Percentiles rank a stretch among this genome's conserved stretches.
Evolutionary conservation across 2,113 vertebrate species (phyloP).

Genomic region (Turdus rufiventris): DNA sequence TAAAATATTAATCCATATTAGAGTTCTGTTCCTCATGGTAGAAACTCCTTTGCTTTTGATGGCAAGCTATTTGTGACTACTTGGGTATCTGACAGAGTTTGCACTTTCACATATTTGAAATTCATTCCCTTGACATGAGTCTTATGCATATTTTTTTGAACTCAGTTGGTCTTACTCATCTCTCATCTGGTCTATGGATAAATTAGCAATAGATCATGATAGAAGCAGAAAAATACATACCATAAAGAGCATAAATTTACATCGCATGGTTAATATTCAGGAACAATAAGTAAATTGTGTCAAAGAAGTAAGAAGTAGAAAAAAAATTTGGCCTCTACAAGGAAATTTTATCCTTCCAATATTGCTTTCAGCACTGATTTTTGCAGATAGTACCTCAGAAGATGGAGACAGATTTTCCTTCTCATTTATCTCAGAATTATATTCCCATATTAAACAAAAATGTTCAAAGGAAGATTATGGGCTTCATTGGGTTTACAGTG

Average conservation of each 20-base stretch:
- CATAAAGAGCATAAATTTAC: background rate
- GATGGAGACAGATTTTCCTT: background rate
- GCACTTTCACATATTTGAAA: background rate
- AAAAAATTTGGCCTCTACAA: background rate
- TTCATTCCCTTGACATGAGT: background rate
- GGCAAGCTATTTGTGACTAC: background rate
- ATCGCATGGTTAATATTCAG: background rate
- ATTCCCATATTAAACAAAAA: background rate
- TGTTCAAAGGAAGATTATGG: background rate
- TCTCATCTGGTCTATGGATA: background rate
- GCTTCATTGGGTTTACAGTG: background rate
- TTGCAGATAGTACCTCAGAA: background rate
- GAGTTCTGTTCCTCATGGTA: background rate
- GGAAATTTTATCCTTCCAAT: background rate
- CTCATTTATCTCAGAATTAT: background rate
- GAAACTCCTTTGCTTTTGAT: background rate
- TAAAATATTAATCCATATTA: background rate
- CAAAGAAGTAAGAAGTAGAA: background rate
- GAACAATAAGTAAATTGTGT: background rate
- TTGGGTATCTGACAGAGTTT: background rate
- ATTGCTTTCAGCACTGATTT: background rate
- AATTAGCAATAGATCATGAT: background rate
- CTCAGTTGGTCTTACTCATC: background rate
- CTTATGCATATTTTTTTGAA: slow-evolving; percentile 5
- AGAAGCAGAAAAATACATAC: background rate